Conservation (phyloP, 2,113 vertebrate genomes). For the Syngnathoides biaculeatus region DNA sequence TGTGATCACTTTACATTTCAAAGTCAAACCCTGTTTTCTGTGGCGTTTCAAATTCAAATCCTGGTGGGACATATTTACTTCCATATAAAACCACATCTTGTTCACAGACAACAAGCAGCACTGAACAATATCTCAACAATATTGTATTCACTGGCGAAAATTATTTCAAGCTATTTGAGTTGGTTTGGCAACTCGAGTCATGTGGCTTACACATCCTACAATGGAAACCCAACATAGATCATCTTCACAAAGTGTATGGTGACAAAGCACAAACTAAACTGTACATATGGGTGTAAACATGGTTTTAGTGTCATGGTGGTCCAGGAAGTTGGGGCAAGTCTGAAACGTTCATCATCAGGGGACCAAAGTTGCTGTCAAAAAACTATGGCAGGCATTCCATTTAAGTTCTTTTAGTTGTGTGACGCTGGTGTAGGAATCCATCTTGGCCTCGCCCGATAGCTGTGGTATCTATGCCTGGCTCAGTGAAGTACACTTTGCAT, state of each 20-base stretch:
- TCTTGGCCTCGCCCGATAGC: background rate
- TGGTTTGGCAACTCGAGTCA: background rate
- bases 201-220: background rate
- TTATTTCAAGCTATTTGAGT: background rate
- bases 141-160: background rate
- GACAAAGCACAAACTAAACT: background rate
- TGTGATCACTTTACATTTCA: too few relatives aligned
- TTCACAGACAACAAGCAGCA: background rate
- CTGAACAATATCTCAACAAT: background rate
- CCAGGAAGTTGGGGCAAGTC: background rate
- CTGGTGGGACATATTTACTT: too few relatives aligned
- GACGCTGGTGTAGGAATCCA: background rate
- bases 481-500: background rate
- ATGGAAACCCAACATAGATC: background rate
- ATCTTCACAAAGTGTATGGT: background rate
- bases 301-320: background rate
- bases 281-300: background rate
- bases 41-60: too few relatives aligned
- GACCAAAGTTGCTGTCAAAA: background rate
- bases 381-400: conserved; percentile 1
- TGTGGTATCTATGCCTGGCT: conserved; percentile 7
- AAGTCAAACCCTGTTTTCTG: too few relatives aligned
- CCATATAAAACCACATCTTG: background rate
- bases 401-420: background rate
- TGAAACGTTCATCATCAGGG: background rate